Evolutionary conservation across 2,113 vertebrate species (phyloP).

Genomic region (Takifugu bimaculatus): DNA sequence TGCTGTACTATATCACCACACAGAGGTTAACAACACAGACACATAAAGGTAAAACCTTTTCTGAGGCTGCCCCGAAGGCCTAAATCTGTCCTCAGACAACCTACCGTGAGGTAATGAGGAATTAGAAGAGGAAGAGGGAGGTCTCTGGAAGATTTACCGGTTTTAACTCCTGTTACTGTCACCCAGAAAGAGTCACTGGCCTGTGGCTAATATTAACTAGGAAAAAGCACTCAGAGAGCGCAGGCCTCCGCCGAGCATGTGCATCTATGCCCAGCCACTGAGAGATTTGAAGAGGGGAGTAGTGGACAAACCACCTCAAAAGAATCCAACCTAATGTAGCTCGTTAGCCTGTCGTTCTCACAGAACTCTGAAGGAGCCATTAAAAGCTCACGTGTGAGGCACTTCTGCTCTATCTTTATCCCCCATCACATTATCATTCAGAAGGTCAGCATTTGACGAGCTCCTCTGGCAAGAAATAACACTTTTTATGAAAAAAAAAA

Average conservation of each 20-base stretch:
- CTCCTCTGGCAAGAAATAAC: no score
- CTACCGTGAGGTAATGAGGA: slow-evolving; percentile 71
- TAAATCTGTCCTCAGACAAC: slow-evolving; percentile 66
- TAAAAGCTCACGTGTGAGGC: slow-evolving; percentile 15
- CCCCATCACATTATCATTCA: no score
- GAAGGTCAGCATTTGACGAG: no score
- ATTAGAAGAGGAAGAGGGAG: slow-evolving; percentile 68
- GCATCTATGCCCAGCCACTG: slow-evolving; percentile 1
- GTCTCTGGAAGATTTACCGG: slow-evolving; percentile 68
- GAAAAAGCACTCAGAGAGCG: no score
- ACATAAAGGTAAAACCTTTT: slow-evolving; percentile 18
- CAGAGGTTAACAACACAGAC: slow-evolving; percentile 54
- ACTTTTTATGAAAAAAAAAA: no score
- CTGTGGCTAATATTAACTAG: slow-evolving; percentile 42
- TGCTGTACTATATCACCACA: slow-evolving; percentile 50
- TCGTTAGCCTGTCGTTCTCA: slow-evolving; percentile 17
- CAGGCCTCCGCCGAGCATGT: no score
- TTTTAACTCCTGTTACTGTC: slow-evolving; percentile 65
- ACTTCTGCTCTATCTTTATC: slow-evolving; percentile 12
- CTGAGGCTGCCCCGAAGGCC: slow-evolving; percentile 55
- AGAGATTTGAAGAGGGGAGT: slow-evolving; percentile 22
- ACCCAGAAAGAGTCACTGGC: slow-evolving; percentile 66
- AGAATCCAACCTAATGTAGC: not conserved
- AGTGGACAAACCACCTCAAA: slow-evolving; percentile 5
- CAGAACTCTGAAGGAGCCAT: slow-evolving; percentile 19